phyloP scores from a whole-genome alignment of 2,113 vertebrate species.

The Parotia lawesii region DNA sequence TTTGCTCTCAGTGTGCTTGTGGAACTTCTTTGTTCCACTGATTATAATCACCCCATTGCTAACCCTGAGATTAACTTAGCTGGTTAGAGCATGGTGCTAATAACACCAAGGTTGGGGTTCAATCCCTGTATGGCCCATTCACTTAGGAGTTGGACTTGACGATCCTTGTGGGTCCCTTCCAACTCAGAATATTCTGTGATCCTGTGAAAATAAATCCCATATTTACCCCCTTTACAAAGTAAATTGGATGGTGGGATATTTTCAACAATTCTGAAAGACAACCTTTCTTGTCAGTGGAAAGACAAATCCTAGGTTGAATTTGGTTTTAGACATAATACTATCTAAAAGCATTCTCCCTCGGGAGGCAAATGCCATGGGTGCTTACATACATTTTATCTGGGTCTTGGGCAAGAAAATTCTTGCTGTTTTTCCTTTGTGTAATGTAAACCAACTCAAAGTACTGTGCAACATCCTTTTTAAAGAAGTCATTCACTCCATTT shows the following conservation, averaged over 20 bases:
- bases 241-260: neutral
- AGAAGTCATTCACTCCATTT: neutral
- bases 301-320: neutral
- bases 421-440: neutral
- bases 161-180: neutral
- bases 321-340: neutral
- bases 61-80: neutral
- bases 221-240: neutral
- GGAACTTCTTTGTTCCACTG: neutral
- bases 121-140: neutral
- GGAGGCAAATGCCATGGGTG: neutral
- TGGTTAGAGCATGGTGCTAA: neutral
- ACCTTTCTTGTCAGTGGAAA: neutral
- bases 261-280: neutral
- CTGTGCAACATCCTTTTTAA: neutral
- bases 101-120: neutral
- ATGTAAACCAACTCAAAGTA: neutral
- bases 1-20: neutral
- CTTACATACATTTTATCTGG: neutral
- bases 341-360: neutral
- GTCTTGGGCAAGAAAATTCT: neutral
- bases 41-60: neutral
- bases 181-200: neutral
- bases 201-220: neutral
- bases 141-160: neutral